Base-by-base conservation (phyloP, 64 coral and sea anemone genomes). In the Astreopora myriophthalma region DNA sequence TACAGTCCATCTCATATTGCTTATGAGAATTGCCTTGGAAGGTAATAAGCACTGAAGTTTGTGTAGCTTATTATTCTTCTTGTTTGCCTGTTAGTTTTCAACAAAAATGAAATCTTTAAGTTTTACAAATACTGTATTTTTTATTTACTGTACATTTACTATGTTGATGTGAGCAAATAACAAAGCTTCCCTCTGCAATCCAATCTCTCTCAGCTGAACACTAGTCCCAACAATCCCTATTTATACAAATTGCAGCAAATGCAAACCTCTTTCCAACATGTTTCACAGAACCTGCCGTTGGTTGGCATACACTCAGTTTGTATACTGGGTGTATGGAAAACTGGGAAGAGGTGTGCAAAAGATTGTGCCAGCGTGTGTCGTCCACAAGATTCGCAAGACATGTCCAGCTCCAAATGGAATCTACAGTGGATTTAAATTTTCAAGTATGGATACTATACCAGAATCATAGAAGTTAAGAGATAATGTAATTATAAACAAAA, bases 351-450 rank as follows among this genome's bases (percentile, higher is more conserved):
- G 82, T 16, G 48, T 32, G 26, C 19, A 57, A 39, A 85, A 42
- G 24, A 40, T 85, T 17, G 17, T 85, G 13, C 30, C 82, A 34
- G 28, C 82, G 11, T 68, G 62, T 38, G 57, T 39, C 29, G 82
- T 85, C 10, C 13, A 67, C n/a, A 25, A 65, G 5, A 68, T 85
- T 11, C 0, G 82, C 0, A 34, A 61, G 5, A 33, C 30, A n/a
- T 85, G 66, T 33, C 82, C 82, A 67, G 34, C 82, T 27, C 27
- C 61, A 34, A 66, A 85, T 68, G 82, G 82, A 0, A 66, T 16
- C 9, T 85, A 85, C 57, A 85, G 57, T 61, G 82, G 82, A 3
- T 85, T 48, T 80, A 49, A 80, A 80, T 58, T 46, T 58, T 58
- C 52, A 20, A 20, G 52, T 58, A 58, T 58, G 9, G 52, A 58